Evolutionary conservation across 2,797 vertebrate species (phyloP).

Genomic region (Myiotriccus ornatus): DNA sequence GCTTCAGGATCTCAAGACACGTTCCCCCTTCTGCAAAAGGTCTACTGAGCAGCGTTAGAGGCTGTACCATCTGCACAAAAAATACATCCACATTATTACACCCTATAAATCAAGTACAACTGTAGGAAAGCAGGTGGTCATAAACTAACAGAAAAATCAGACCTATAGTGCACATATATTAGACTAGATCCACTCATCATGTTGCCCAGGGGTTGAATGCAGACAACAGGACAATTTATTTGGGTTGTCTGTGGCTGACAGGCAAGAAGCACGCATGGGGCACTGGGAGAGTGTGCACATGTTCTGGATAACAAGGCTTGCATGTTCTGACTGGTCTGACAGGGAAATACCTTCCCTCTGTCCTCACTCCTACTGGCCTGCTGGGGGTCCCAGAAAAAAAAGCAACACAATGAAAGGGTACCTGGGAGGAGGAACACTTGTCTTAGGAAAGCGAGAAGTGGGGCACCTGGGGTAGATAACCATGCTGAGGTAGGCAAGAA

Average conservation of each 20-base stretch:
- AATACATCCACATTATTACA: not conserved
- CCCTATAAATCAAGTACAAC: constrained; percentile 32
- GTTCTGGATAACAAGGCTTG: not conserved
- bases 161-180: not conserved
- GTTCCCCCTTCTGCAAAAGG: not conserved
- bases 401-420: not conserved
- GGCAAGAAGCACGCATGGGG: not conserved
- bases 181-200: not conserved
- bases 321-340: not conserved
- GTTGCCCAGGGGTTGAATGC: not conserved
- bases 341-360: not conserved
- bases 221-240: constrained; percentile 16
- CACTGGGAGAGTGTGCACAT: rapidly evolving
- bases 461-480: not conserved
- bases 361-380: not conserved
- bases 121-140: not conserved
- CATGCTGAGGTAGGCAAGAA: not conserved
- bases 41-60: not conserved
- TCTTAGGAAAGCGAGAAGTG: not conserved
- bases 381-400: not conserved
- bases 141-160: constrained; percentile 42
- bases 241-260: not conserved
- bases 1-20: not conserved
- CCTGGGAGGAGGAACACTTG: not conserved
- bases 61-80: not conserved